Evolutionary conservation across 2,888 invertebrate species (phyloP).

Genomic region (Apodemia mormo): DNA sequence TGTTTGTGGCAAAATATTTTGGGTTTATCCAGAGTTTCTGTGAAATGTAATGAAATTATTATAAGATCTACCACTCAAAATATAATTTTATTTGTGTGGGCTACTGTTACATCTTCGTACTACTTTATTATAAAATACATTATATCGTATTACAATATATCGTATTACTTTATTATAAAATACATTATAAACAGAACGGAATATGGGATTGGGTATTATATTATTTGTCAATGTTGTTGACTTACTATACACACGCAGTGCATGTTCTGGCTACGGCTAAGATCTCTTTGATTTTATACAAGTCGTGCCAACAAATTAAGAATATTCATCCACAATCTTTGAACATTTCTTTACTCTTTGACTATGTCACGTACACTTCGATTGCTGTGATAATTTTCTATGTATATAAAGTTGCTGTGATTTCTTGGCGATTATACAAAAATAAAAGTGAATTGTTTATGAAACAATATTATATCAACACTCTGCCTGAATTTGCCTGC

Average conservation of each 20-base stretch:
- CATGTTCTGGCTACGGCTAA: neutral
- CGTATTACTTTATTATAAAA: neutral
- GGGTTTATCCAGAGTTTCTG: neutral
- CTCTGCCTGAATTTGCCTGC: neutral
- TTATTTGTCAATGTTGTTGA: neutral
- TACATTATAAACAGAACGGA: neutral
- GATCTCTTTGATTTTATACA: neutral
- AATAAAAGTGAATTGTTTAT: neutral
- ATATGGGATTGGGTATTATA: neutral
- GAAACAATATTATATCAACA: neutral
- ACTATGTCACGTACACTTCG: neutral
- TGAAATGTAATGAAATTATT: neutral
- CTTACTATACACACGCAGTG: neutral
- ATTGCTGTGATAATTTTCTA: neutral
- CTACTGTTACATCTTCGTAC: neutral
- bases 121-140: neutral
- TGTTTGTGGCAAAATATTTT: neutral
- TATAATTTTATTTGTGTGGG: neutral
- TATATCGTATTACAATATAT: too few species aligned
- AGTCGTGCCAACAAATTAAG: neutral
- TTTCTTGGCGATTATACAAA: neutral
- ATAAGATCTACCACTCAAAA: neutral
- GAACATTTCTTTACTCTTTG: neutral
- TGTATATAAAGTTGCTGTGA: neutral
- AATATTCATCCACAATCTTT: neutral